Evolutionary conservation across 2,888 invertebrate species (phyloP), one percentile per base, ranked within the genome.

Genomic region (Isoperla grammatica): DNA sequence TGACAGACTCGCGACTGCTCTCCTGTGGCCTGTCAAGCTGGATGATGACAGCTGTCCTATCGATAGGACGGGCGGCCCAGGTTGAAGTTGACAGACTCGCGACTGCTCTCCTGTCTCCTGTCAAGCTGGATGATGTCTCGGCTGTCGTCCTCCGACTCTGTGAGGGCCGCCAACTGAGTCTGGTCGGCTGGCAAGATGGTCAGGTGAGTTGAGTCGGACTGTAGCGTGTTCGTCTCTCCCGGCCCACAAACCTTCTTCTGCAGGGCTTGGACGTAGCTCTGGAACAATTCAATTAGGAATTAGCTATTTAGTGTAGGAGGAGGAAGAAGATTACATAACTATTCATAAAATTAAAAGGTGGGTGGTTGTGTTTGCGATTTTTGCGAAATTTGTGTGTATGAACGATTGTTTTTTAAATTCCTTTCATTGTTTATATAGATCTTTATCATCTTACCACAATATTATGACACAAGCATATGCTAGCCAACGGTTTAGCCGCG

Each of bases 221-320:
- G 86, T 59, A 88, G 78, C 0, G 88, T 88, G 69, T 86, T 86
- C 67, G 86, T 85, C 64, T 72, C 72, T 20, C 70, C 70, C 13
- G 70, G 69, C 64, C 82, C 82, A 57, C 72, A 71, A 2, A 86
- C 85, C 70, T 86, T 87, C 74, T 86, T 85, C 73, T 88, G 88
- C 62, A 89, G 74, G 39, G 88, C 87, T 72, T 89, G 88, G 46
- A 90, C 88, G 74, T 88, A 89, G 69, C 86, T 87, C 88, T 89
- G 76, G 17, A 29, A 29, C 29, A n/a, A n/a, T n/a, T n/a, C n/a
- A n/a, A n/a, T n/a, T n/a, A n/a, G n/a, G n/a, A n/a, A n/a, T n/a
- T n/a, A n/a, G n/a, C n/a, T n/a, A n/a, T n/a, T n/a, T n/a, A n/a
- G n/a, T n/a, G n/a, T n/a, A n/a, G n/a, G n/a, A n/a, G n/a, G n/a